Evolutionary conservation across 1,140 invertebrate genomes (phyloP), one percentile per base, ranked within the genome.

Genomic region (Bombus terrestris): DNA sequence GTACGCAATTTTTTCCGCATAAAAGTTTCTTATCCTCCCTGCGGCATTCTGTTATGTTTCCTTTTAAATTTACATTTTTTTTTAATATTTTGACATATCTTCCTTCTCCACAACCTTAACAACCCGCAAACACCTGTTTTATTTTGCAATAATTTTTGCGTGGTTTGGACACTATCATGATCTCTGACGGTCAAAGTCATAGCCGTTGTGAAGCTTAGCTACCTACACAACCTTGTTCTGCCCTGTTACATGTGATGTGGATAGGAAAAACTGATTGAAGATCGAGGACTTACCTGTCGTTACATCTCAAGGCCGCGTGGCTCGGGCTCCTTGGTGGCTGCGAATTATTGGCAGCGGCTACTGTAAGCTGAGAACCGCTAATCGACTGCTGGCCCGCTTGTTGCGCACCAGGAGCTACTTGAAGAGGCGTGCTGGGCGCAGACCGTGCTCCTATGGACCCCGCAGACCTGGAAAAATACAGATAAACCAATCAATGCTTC

Each of bases 391-490:
- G 86, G n/a, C 88, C 89, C 77, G 89, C 81, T 75, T 92, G 93
- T 37, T 91, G 90, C 78, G 88, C 88, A 69, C 91, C 93, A 85
- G 92, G 90, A 74, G 89, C 91, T 79, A 88, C 88, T 91, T 95
- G 94, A 82, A 93, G 83, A 82, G 94, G 94, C 76, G 94, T 95
- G 88, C 92, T 95, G 57, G 94, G 94, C 78, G 94, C 94, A 35
- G 94, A 95, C 68, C 94, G 93, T 66, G 93, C 94, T 91, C 94
- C 93, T 93, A 95, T 93, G 89, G 94, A 94, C 88, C 94, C 94
- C 90, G 94, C 93, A 92, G 94, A 95, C 91, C 94, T 95, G 82
- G 0, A 88, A 80, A 76, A 69, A 88, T 1, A 57, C 3, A 9
- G 62, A 53, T 78, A 53, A 2, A 59, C 8, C 35, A 22, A 69